A percentile compares a stretch with the other conserved stretches of the same genome.
Evolutionary conservation across 2,888 invertebrate genomes (phyloP).

Genomic region (Tinea trinotella): DNA sequence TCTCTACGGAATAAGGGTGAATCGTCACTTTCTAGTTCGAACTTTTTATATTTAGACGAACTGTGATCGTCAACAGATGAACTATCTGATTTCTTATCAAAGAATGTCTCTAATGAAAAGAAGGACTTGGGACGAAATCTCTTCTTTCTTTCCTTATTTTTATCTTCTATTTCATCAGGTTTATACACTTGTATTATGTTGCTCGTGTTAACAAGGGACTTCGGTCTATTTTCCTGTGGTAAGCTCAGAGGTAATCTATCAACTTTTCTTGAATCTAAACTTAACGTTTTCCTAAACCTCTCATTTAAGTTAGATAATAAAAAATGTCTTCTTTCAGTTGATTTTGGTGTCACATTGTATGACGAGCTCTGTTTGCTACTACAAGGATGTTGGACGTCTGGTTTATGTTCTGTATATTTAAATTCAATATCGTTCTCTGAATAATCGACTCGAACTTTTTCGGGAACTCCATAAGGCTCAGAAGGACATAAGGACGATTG

Average conservation of each 20-base stretch:
- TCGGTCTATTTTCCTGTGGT: constrained; percentile 53
- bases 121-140: constrained; percentile 57
- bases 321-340: constrained; percentile 55
- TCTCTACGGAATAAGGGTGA: constrained; percentile 59
- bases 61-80: constrained; percentile 66
- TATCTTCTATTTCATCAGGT: constrained; percentile 45
- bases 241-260: constrained; percentile 48
- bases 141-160: constrained; percentile 53
- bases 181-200: constrained; percentile 52
- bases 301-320: constrained; percentile 61
- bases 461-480: constrained; percentile 38
- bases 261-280: constrained; percentile 60
- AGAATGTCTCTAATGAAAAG: constrained; percentile 66
- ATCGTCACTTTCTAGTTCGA: constrained; percentile 65
- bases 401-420: constrained; percentile 62
- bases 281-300: constrained; percentile 63
- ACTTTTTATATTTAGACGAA: constrained; percentile 66
- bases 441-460: constrained; percentile 38
- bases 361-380: constrained; percentile 53
- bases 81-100: constrained; percentile 64
- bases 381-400: constrained; percentile 47
- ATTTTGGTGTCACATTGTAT: constrained; percentile 62
- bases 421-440: constrained; percentile 64
- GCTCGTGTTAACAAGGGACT: constrained; percentile 58
- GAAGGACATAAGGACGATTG: constrained; percentile 43